Conservation (phyloP, 1,140 invertebrate genomes). For the Tetragonula clypearis region DNA sequence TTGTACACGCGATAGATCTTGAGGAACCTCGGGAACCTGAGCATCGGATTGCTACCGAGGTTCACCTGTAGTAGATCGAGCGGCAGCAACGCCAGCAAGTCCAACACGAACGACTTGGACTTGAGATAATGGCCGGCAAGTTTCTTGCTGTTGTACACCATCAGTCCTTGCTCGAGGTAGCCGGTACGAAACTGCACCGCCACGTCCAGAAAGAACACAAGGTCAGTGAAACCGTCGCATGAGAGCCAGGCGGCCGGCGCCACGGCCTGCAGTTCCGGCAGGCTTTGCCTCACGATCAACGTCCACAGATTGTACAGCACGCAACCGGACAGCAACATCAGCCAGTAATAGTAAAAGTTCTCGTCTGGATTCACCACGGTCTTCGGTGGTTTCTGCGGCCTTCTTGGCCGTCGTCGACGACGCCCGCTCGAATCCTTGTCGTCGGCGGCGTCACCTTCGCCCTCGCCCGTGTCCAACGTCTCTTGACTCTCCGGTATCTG, state of each 20-base stretch:
- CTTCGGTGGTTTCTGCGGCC: slow-evolving; percentile 85
- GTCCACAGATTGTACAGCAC: slow-evolving; percentile 98
- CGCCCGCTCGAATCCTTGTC: slow-evolving; percentile 82
- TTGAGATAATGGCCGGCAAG: slow-evolving; percentile 93
- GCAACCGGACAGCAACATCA: slow-evolving; percentile 92
- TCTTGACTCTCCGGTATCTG: slow-evolving; percentile 94
- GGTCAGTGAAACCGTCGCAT: slow-evolving; percentile 92
- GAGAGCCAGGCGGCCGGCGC: slow-evolving; percentile 89
- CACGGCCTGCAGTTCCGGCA: slow-evolving; percentile 91
- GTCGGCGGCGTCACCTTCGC: slow-evolving; percentile 85
- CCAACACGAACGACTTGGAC: slow-evolving; percentile 93
- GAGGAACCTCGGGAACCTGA: slow-evolving; percentile 91
- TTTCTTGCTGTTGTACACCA: slow-evolving; percentile 95
- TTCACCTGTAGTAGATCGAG: slow-evolving; percentile 93
- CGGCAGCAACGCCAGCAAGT: slow-evolving; percentile 91
- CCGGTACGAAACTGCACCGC: slow-evolving; percentile 95
- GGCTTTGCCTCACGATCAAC: slow-evolving; percentile 95
- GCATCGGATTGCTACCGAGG: slow-evolving; percentile 90
- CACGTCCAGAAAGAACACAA: slow-evolving; percentile 94
- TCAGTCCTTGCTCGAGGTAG: slow-evolving; percentile 96
- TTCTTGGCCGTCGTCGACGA: slow-evolving; percentile 84
- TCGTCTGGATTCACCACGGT: slow-evolving; percentile 97
- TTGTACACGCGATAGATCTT: slow-evolving; percentile 95
- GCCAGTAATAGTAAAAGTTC: slow-evolving; percentile 97
- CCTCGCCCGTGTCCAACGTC: slow-evolving; percentile 84